These are phyloP conservation scores for Glossophaga mutica DNA, from an alignment of 2,797 vertebrate species.

Conservation along the genomic window DNA sequence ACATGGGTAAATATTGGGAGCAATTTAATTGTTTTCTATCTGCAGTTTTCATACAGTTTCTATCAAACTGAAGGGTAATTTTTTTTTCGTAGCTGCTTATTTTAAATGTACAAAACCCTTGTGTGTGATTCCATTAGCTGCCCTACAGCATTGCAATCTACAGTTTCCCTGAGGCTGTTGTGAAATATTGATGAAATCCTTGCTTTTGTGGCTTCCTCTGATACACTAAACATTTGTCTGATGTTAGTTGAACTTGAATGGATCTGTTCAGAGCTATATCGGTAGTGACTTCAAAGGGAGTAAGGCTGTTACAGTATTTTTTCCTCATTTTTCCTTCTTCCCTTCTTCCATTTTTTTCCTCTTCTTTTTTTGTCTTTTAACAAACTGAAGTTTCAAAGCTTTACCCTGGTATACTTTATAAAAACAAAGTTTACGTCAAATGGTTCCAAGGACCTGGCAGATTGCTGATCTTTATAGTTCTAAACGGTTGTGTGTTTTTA, in stretches of 20 bases:
- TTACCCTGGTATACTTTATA: slow-evolving; percentile 74
- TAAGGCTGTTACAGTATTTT: slow-evolving; percentile 76
- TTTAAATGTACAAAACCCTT: slow-evolving; percentile 96
- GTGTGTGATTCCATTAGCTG: slow-evolving; percentile 98
- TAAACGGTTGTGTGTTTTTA: slow-evolving; percentile 45
- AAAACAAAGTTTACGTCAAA: slow-evolving; percentile 80
- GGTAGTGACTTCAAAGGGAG: slow-evolving; percentile 85
- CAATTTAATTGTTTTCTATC: slow-evolving; percentile 86
- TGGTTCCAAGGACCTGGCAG: slow-evolving; percentile 71
- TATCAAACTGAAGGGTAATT: slow-evolving; percentile 87
- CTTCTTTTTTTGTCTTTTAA: slow-evolving; percentile 49
- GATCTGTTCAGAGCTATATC: slow-evolving; percentile 85
- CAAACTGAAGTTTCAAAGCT: slow-evolving; percentile 82
- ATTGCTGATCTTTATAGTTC: slow-evolving; percentile 73
- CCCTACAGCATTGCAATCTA: slow-evolving; percentile 94
- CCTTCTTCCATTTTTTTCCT: slow-evolving; percentile 65
- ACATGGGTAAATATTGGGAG: slow-evolving; percentile 81
- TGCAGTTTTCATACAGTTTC: slow-evolving; percentile 85
- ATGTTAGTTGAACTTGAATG: slow-evolving; percentile 87
- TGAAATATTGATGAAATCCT: slow-evolving; percentile 98
- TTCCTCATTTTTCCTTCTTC: slow-evolving; percentile 48
- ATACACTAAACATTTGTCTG: slow-evolving; percentile 89
- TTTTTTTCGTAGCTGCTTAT: slow-evolving; percentile 90
- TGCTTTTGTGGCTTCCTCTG: slow-evolving; percentile 89
- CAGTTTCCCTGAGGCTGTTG: slow-evolving; percentile 96